These are phyloP conservation scores for Hylaeus anthracinus DNA, from an alignment of 1,140 invertebrate genomes.

Conservation along the genomic window DNA sequence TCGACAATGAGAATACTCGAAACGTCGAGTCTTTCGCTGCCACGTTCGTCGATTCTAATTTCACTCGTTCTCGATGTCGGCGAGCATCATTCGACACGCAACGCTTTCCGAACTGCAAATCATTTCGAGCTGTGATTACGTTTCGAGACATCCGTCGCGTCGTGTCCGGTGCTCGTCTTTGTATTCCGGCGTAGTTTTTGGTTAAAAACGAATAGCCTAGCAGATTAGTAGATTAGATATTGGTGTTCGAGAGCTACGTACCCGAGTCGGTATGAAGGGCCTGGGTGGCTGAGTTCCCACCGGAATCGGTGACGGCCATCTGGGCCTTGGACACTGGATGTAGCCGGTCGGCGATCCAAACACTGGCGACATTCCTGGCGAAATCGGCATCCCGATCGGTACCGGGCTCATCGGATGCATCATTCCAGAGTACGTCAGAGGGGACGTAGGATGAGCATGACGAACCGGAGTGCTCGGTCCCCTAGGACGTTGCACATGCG, in stretches of 20 bases:
- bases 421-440: conserved; percentile 70
- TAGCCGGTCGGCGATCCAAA: conserved; percentile 75
- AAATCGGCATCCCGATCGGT: conserved; percentile 77
- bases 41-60: background rate
- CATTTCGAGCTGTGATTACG: background rate
- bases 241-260: conserved; percentile 7
- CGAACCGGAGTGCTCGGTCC: conserved; percentile 67
- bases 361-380: conserved; percentile 76
- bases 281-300: conserved; percentile 76
- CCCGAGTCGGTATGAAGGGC: conserved; percentile 76
- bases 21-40: background rate
- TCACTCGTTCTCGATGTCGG: background rate
- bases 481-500: conserved; percentile 49
- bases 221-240: too few relatives aligned
- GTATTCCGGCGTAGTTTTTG: too few relatives aligned
- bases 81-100: background rate
- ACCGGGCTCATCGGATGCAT: conserved; percentile 78
- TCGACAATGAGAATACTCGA: background rate
- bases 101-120: background rate
- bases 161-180: too few relatives aligned
- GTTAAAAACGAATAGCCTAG: too few relatives aligned
- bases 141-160: too few relatives aligned
- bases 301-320: conserved; percentile 82
- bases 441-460: conserved; percentile 68
- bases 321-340: conserved; percentile 84